A percentile compares a stretch with the other conserved stretches of the same genome.
Conservation (phyloP, 1,140 invertebrate species). For the Drosophila repleta region DNA sequence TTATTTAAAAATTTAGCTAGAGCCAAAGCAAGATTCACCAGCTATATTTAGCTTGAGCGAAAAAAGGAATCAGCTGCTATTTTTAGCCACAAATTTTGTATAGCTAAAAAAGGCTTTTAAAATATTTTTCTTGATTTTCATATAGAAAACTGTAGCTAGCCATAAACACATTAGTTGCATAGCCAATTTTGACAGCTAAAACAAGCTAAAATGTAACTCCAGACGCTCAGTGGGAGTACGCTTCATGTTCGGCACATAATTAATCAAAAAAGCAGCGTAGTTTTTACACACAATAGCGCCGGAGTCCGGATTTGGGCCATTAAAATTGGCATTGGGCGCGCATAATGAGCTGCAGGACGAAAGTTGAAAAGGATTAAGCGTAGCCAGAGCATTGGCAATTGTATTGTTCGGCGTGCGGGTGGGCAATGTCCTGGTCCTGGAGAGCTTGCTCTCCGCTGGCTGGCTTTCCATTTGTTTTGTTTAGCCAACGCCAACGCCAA, state of each 20-base stretch:
- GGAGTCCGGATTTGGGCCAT: slow-evolving; percentile 71
- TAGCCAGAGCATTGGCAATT: slow-evolving; percentile 54
- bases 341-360: slow-evolving; percentile 65
- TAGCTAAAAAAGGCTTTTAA: too few species aligned
- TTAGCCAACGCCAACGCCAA: slow-evolving; percentile 34
- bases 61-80: too few species aligned
- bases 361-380: slow-evolving; percentile 68
- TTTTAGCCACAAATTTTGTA: too few species aligned
- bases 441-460: slow-evolving; percentile 21
- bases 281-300: slow-evolving; percentile 39
- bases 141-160: too few species aligned
- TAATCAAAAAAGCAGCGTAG: slow-evolving; percentile 71
- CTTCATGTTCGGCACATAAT: slow-evolving; percentile 71
- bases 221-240: too few species aligned
- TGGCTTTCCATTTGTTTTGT: slow-evolving; percentile 52
- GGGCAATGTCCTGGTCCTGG: too few species aligned
- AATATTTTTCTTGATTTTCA: too few species aligned
- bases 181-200: neutral
- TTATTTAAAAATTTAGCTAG: too few species aligned
- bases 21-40: too few species aligned
- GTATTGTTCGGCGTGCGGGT: slow-evolving; percentile 47
- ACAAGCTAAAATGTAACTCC: neutral
- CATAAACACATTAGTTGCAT: neutral
- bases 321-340: slow-evolving; percentile 66
- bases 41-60: too few species aligned